Percentiles rank a stretch among this genome's conserved stretches.
Evolutionary conservation across 1,140 invertebrate species (phyloP).

Genomic region (Conopomorpha cramerella): DNA sequence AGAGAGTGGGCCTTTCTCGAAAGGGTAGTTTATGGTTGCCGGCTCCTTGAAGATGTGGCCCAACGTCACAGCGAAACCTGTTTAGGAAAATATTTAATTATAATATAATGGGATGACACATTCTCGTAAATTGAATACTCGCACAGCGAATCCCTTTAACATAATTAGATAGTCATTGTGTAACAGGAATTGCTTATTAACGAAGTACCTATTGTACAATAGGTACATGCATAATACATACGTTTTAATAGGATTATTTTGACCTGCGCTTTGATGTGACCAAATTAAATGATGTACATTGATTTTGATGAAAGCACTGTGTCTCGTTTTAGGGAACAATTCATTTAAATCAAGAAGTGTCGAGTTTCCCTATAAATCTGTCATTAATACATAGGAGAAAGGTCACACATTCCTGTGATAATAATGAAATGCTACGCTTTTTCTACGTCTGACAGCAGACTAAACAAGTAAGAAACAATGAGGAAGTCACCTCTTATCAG

Average conservation of each 20-base stretch:
- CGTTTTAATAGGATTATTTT: background rate
- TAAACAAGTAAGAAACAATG: too few relatives aligned
- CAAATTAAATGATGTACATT: too few relatives aligned
- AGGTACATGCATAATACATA: background rate
- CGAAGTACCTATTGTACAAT: background rate
- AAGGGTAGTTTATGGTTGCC: slow-evolving; percentile 98
- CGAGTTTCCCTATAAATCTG: too few relatives aligned
- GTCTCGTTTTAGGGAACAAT: too few relatives aligned
- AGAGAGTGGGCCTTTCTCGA: slow-evolving; percentile 96
- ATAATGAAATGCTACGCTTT: background rate
- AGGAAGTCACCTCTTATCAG: slow-evolving; percentile 22
- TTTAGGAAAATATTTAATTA: slow-evolving; percentile 3
- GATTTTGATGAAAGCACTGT: too few relatives aligned
- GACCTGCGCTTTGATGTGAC: background rate
- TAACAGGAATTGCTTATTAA: background rate
- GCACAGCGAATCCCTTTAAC: background rate
- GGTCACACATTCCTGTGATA: background rate
- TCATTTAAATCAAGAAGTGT: too few relatives aligned
- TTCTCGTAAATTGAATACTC: too few relatives aligned
- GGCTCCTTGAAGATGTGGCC: slow-evolving; percentile 73
- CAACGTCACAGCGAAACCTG: slow-evolving; percentile 39
- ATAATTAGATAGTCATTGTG: background rate
- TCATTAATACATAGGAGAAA: too few relatives aligned
- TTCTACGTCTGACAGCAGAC: too few relatives aligned
- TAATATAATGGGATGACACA: too few relatives aligned